A percentile compares a stretch with the other conserved stretches of the same genome.
Conservation (phyloP, 2,888 invertebrate genomes). For the Halictus quadricinctus region DNA sequence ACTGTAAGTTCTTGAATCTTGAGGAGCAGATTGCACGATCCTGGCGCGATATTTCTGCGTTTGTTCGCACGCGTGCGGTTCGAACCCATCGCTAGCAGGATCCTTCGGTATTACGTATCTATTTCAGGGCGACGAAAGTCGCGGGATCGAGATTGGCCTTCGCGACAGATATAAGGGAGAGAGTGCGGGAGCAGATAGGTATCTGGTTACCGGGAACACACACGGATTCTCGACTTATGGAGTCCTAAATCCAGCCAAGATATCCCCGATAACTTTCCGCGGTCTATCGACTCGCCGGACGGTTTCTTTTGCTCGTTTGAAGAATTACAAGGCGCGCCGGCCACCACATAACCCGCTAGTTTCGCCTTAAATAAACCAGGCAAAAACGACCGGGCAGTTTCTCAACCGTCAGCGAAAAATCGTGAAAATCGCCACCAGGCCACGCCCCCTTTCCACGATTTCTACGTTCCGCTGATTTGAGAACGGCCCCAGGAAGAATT, state of each 20-base stretch:
- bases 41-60: neutral
- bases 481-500: neutral
- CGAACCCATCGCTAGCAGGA: conserved; percentile 32
- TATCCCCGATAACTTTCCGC: conserved; percentile 57
- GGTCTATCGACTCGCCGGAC: conserved; percentile 35
- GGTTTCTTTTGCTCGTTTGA: conserved; percentile 51
- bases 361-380: conserved; percentile 47
- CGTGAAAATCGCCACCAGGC: conserved; percentile 18
- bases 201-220: conserved; percentile 49
- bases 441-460: conserved; percentile 9
- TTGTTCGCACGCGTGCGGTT: conserved; percentile 15
- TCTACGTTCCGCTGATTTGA: neutral
- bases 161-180: conserved; percentile 48
- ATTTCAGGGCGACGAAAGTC: conserved; percentile 51
- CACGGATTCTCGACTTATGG: conserved; percentile 46
- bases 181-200: conserved; percentile 17
- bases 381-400: conserved; percentile 9
- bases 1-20: too few species aligned
- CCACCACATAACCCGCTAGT: neutral
- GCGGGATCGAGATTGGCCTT: conserved; percentile 55
- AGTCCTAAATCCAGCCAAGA: conserved; percentile 60
- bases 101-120: conserved; percentile 46
- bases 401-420: conserved; percentile 37
- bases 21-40: too few species aligned
- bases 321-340: conserved; percentile 31